Base-by-base conservation (phyloP, 2,113 vertebrate genomes). In the Daboia siamensis region DNA sequence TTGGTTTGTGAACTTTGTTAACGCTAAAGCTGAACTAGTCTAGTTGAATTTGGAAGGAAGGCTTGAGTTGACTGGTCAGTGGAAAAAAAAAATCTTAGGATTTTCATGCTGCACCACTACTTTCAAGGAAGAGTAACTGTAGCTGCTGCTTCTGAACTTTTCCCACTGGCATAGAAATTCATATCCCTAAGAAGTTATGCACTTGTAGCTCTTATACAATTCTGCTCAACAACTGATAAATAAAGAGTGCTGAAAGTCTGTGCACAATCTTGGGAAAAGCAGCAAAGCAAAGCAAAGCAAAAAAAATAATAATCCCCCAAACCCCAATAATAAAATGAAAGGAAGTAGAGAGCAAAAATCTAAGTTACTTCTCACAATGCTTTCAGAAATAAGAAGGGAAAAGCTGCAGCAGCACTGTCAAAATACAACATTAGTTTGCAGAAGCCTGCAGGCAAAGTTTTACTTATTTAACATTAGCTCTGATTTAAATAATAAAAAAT, bases 401-500 rank as follows among this genome's bases (percentile, higher is more conserved):
- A 87, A 87, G 94, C 95, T 96, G 96, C 95, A 95, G 97, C 95
- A 95, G 95, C 96, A 96, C 94, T 97, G 97, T 97, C 97, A 97
- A 96, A 97, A 97, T 91, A 96, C 93, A 96, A 94, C 96, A 96
- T 97, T 97, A 95, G 94, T 97, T 97, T 97, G 97, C 96, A 97
- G 95, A 98, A 97, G 97, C 94, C 97, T 96, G 92, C 92, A 95
- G 97, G 97, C 96, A 94, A 96, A 95, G 96, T 97, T 97, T 97
- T 97, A 97, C 98, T 97, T 97, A 97, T 98, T 98, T 97, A 97
- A 97, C 97, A 96, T 97, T 96, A 97, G 97, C 94, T 97, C 97
- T 95, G 96, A 97, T 97, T 97, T 97, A 97, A 97, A 97, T 97
- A 97, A 94, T 93, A 95, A 96, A 97, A 97, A 96, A 95, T 94